Conservation (phyloP, 2,797 vertebrate species). For the Alectoris magna region DNA sequence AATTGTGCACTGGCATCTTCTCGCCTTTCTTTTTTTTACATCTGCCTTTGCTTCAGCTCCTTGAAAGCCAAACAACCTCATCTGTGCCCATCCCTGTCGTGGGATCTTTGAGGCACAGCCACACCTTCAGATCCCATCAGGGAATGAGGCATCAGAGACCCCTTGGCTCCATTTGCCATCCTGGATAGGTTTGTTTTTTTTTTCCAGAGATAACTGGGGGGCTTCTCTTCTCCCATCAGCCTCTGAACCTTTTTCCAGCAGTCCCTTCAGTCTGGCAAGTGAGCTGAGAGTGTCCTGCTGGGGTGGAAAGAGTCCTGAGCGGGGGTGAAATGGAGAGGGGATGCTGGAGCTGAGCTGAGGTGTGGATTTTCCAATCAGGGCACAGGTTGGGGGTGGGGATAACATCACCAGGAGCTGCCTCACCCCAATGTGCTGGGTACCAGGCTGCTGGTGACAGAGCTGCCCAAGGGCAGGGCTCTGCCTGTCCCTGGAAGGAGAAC, state of each 20-base stretch:
- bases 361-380: neutral
- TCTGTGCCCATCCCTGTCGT: neutral
- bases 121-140: neutral
- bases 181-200: fast-evolving
- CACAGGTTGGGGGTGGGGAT: neutral
- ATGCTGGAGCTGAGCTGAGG: neutral
- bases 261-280: neutral
- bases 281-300: neutral
- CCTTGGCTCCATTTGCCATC: neutral
- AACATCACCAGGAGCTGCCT: neutral
- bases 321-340: neutral
- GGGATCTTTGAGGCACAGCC: neutral
- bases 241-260: neutral
- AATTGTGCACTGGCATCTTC: neutral
- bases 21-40: neutral
- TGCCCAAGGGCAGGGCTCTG: neutral
- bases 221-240: neutral
- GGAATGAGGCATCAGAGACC: neutral
- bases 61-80: neutral
- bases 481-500: neutral
- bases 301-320: neutral
- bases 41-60: neutral
- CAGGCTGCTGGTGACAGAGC: neutral
- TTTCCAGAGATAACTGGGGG: neutral
- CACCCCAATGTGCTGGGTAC: neutral